phyloP scores from a whole-genome alignment of 2,888 invertebrate genomes.

The Drosophila gaucha region DNA sequence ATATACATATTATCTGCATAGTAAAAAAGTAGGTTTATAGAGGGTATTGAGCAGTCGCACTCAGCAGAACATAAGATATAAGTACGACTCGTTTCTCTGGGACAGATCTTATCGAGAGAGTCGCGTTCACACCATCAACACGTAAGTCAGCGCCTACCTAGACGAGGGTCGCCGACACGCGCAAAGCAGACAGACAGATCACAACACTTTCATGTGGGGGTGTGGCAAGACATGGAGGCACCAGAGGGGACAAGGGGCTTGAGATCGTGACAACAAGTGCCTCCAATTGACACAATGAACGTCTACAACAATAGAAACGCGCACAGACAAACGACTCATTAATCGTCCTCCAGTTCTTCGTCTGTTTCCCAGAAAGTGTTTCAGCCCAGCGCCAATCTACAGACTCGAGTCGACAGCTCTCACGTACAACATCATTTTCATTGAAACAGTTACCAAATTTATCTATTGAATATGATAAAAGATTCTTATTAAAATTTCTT shows the following conservation, averaged over 20 bases:
- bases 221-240: neutral
- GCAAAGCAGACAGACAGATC: conserved; percentile 33
- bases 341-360: conserved; percentile 20
- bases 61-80: conserved; percentile 5
- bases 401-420: neutral
- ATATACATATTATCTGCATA: accelerated
- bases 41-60: conserved; percentile 1
- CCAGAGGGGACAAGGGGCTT: neutral
- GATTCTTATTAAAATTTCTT: too few species aligned
- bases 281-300: conserved; percentile 49
- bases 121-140: conserved; percentile 57
- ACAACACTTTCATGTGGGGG: neutral
- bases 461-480: too few species aligned
- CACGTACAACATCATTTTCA: conserved; percentile 13
- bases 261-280: conserved; percentile 62
- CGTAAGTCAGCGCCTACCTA: conserved; percentile 40
- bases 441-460: too few species aligned
- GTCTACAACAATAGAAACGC: conserved; percentile 21
- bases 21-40: too few species aligned
- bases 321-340: conserved; percentile 31
- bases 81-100: conserved; percentile 9
- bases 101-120: conserved; percentile 58
- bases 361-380: conserved; percentile 37
- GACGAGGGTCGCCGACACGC: conserved; percentile 64
- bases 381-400: neutral